Evolutionary conservation across 2,888 invertebrate genomes (phyloP).

Genomic region (Eledona agricola): DNA sequence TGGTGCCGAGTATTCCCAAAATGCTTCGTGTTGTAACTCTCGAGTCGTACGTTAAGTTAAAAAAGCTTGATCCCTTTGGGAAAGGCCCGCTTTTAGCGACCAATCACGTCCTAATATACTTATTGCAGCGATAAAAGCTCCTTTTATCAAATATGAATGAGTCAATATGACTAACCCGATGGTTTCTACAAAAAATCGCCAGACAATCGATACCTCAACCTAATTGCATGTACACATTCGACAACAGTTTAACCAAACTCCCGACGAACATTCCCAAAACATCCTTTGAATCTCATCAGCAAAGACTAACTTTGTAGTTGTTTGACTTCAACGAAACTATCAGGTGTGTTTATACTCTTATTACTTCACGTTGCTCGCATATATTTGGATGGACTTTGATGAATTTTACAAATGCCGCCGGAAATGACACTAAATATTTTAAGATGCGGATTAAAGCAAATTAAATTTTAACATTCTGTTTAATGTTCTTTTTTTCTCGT

Average conservation of each 20-base stretch:
- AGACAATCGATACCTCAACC: constrained; percentile 9
- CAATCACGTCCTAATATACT: constrained; percentile 54
- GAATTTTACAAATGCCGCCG: too few species aligned
- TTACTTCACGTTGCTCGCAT: too few species aligned
- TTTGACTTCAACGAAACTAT: constrained; percentile 4
- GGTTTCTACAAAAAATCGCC: too few species aligned
- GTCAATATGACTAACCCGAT: constrained; percentile 41
- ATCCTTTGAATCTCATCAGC: constrained; percentile 29
- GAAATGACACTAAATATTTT: too few species aligned
- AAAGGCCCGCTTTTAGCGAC: constrained; percentile 53
- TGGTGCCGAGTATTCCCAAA: constrained; percentile 34
- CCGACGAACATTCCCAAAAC: constrained; percentile 16
- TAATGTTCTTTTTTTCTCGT: too few species aligned
- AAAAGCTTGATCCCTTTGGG: constrained; percentile 48
- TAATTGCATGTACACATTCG: constrained; percentile 23
- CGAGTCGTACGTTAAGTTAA: constrained; percentile 45
- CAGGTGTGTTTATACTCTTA: too few species aligned
- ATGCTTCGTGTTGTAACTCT: constrained; percentile 29
- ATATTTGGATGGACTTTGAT: too few species aligned
- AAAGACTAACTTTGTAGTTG: constrained; percentile 21
- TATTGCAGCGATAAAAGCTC: constrained; percentile 48
- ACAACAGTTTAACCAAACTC: constrained; percentile 24
- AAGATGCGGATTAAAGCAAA: too few species aligned
- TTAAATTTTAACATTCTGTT: too few species aligned
- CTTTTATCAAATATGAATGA: constrained; percentile 54